A percentile compares a stretch with the other conserved stretches of the same genome.
Evolutionary conservation across 2,113 vertebrate genomes (phyloP).

Genomic region (Pseudorectes ferrugineus): DNA sequence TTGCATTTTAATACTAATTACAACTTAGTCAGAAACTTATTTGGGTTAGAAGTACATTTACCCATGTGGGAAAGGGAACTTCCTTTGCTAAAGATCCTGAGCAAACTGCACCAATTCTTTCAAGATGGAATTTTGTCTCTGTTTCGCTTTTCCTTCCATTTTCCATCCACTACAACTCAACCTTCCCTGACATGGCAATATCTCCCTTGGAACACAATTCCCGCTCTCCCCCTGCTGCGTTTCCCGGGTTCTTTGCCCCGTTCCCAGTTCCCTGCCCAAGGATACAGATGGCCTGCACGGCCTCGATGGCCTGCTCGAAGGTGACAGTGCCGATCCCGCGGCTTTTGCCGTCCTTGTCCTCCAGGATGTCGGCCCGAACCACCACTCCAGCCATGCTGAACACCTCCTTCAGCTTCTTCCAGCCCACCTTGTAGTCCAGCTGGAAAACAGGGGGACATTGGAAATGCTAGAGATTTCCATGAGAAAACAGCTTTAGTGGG

Average conservation of each 20-base stretch:
- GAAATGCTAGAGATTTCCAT: background rate
- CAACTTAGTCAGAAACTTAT: background rate
- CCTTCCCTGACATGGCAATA: accelerated
- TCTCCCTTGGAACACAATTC: accelerated
- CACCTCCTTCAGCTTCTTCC: slow-evolving; percentile 98
- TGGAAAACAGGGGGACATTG: slow-evolving; percentile 15
- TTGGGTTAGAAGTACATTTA: background rate
- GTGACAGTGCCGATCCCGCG: slow-evolving; percentile 95
- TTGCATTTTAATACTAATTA: background rate
- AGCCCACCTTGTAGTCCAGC: slow-evolving; percentile 98
- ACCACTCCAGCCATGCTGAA: slow-evolving; percentile 94
- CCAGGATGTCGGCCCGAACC: slow-evolving; percentile 89
- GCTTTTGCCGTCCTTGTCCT: slow-evolving; percentile 97
- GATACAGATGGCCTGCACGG: slow-evolving; percentile 98
- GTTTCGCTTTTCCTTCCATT: background rate
- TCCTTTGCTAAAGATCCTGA: background rate
- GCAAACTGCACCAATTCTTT: background rate
- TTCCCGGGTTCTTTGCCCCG: accelerated
- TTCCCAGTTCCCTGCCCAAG: slow-evolving; percentile 33
- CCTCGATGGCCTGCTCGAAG: slow-evolving; percentile 94
- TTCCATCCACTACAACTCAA: background rate
- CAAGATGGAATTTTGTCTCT: accelerated
- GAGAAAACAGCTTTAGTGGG: background rate
- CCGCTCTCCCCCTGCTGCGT: accelerated
- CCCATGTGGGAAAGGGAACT: accelerated